Evolutionary conservation across 2,113 vertebrate species (phyloP).

Genomic region (Muntiacus reevesi): DNA sequence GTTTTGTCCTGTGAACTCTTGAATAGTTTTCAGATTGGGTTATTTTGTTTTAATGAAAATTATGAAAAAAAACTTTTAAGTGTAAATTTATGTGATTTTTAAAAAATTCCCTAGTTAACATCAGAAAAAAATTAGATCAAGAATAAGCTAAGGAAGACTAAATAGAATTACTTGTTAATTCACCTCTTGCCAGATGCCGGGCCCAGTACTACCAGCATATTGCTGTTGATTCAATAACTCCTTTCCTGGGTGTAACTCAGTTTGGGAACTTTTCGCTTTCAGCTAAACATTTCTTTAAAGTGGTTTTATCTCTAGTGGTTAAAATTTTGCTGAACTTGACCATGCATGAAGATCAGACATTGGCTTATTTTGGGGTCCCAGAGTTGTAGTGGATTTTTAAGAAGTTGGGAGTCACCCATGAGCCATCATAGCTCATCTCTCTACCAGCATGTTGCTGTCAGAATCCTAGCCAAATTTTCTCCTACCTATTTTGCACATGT

Average conservation of each 20-base stretch:
- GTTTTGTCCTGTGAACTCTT: not conserved
- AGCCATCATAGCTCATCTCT: not conserved
- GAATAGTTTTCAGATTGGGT: not conserved
- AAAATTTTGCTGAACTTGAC: not conserved
- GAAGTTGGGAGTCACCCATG: not conserved
- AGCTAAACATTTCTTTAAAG: not conserved
- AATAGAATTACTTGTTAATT: not conserved
- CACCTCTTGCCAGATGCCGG: not conserved
- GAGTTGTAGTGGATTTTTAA: not conserved
- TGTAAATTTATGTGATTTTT: not conserved
- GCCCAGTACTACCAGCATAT: not conserved
- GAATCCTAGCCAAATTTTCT: not conserved
- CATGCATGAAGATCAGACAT: not conserved
- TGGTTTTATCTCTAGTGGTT: not conserved
- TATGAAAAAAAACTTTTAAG: not conserved
- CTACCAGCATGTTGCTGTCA: not conserved
- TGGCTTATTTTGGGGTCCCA: not conserved
- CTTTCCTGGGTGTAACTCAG: not conserved
- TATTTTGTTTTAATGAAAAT: not conserved
- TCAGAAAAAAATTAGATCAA: not conserved
- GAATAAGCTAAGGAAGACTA: not conserved
- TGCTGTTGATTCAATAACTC: not conserved
- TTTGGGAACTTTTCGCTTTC: not conserved
- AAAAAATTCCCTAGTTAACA: not conserved
- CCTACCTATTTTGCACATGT: not conserved